These are phyloP conservation scores for Crax fasciolata DNA, from an alignment of 2,797 vertebrate genomes.

Conservation along the genomic window DNA sequence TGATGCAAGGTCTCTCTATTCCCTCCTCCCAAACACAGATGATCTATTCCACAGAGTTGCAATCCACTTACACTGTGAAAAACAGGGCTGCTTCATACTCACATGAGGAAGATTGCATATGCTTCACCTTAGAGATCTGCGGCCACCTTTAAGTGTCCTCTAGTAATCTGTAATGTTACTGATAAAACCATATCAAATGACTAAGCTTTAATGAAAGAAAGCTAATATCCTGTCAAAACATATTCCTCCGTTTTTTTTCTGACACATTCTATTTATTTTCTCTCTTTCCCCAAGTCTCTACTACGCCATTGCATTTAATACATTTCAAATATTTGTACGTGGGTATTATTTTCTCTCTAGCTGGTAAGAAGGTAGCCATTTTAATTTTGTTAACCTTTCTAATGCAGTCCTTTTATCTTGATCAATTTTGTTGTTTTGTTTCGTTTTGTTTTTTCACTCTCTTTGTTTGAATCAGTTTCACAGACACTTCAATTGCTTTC, in stretches of 20 bases:
- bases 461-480: background rate
- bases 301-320: background rate
- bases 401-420: background rate
- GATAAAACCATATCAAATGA: background rate
- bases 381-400: background rate
- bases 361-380: background rate
- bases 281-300: background rate
- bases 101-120: background rate
- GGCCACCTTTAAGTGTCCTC: background rate
- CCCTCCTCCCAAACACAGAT: accelerated
- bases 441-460: background rate
- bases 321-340: background rate
- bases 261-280: background rate
- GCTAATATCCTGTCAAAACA: background rate
- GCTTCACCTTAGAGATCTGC: background rate
- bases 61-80: background rate
- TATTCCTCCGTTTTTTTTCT: background rate
- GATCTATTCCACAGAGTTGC: background rate
- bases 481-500: background rate
- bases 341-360: background rate
- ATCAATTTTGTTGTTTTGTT: background rate
- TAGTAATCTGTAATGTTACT: background rate
- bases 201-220: background rate
- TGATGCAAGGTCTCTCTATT: background rate
- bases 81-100: background rate